Percentiles rank a stretch among this genome's conserved stretches.
Evolutionary conservation across 2,113 vertebrate genomes (phyloP).

Genomic region (Sterrhoptilus dennistouni): DNA sequence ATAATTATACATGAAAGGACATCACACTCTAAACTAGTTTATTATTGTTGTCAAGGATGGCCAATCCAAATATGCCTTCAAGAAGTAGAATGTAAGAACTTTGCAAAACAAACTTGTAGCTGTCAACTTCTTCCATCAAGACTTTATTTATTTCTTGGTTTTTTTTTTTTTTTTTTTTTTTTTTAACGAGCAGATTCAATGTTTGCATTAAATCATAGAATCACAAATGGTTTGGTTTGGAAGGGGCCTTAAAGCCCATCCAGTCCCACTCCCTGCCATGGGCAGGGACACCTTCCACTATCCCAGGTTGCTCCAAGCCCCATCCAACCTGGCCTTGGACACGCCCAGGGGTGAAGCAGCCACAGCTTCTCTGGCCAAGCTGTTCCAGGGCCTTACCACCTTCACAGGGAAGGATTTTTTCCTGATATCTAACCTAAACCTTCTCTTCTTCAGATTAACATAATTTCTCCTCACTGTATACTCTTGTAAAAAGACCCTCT

Average conservation of each 20-base stretch:
- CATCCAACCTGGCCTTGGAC: not conserved
- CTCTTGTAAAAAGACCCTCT: not conserved
- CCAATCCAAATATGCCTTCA: conserved; percentile 17
- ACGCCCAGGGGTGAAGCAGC: not conserved
- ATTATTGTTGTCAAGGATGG: conserved; percentile 53
- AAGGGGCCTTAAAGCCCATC: not conserved
- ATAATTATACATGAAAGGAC: not conserved
- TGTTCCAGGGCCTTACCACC: rapidly evolving
- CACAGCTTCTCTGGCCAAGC: rapidly evolving
- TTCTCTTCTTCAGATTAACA: not conserved
- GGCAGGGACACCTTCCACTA: not conserved
- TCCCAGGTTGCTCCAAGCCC: not conserved
- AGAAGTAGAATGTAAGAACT: conserved; percentile 29
- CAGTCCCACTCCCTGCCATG: not conserved
- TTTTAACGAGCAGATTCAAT: not conserved
- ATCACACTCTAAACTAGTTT: conserved; percentile 51
- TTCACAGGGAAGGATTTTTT: not conserved
- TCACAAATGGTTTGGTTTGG: not conserved
- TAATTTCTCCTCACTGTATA: not conserved
- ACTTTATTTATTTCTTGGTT: not conserved
- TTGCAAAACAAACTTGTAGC: conserved; percentile 7
- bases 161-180: not conserved
- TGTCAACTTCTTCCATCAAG: conserved; percentile 1
- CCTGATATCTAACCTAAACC: not conserved
- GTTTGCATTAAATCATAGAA: not conserved